A percentile compares a stretch with the other conserved stretches of the same genome.
Evolutionary conservation across 2,797 vertebrate species (phyloP).

Genomic region (Peromyscus eremicus): DNA sequence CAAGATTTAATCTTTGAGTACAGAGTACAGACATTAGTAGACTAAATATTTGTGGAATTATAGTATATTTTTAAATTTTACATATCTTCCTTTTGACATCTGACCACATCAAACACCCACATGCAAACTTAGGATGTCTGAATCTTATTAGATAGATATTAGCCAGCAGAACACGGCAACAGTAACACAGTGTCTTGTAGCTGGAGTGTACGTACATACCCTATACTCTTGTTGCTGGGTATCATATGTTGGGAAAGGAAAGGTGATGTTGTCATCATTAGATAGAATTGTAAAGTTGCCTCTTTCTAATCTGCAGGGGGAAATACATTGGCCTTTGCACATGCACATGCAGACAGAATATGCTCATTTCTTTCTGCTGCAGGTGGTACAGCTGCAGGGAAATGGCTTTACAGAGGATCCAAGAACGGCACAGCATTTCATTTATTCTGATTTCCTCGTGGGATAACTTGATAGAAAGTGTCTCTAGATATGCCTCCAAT

Average conservation of each 20-base stretch:
- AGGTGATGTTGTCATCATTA: neutral
- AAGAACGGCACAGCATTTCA: neutral
- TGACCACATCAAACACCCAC: neutral
- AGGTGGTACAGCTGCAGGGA: neutral
- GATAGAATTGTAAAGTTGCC: neutral
- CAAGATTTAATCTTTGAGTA: neutral
- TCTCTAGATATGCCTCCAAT: neutral
- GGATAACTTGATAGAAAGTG: neutral
- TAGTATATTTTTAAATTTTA: conserved; percentile 12
- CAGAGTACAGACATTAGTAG: neutral
- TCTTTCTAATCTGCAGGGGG: neutral
- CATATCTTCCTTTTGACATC: neutral
- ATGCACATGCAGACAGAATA: neutral
- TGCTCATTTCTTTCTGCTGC: neutral
- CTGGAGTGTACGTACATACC: neutral
- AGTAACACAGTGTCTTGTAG: neutral
- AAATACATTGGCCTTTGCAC: neutral
- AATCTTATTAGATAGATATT: neutral
- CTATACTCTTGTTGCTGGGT: neutral
- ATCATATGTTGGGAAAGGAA: neutral
- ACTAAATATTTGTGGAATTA: neutral
- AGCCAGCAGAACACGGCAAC: neutral
- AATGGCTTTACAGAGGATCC: neutral
- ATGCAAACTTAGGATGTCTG: neutral
- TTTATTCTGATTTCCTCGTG: neutral